Evolutionary conservation across 2,797 vertebrate species (phyloP).

Genomic region (Anguilla anguilla): DNA sequence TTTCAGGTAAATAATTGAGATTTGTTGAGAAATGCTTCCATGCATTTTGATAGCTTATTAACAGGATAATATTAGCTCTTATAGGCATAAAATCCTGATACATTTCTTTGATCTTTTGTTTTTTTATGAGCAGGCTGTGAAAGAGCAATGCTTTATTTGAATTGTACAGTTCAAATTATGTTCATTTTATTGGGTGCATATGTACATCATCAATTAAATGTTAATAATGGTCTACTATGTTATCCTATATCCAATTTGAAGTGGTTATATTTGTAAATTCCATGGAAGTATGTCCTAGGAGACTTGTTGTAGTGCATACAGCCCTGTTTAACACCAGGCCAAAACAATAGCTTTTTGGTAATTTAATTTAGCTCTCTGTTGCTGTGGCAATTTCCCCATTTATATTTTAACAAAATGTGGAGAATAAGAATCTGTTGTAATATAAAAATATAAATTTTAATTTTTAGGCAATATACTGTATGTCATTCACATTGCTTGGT

Average conservation of each 20-base stretch:
- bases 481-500: not conserved
- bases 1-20: constrained; percentile 4
- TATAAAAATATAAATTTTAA: too few species aligned
- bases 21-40: not conserved
- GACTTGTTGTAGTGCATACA: not conserved
- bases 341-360: not conserved
- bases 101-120: not conserved
- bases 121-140: not conserved
- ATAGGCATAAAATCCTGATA: not conserved
- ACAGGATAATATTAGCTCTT: not conserved
- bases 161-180: not conserved
- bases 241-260: not conserved
- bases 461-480: too few species aligned
- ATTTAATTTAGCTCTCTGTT: not conserved
- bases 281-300: not conserved
- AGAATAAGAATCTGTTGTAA: too few species aligned
- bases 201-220: not conserved
- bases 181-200: not conserved
- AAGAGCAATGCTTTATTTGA: not conserved
- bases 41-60: not conserved
- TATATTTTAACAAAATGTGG: not conserved
- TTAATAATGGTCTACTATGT: not conserved
- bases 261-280: not conserved
- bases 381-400: not conserved
- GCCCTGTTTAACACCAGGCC: not conserved